Conservation (phyloP, 2,113 vertebrate species). For the Kryptolebias marmoratus region DNA sequence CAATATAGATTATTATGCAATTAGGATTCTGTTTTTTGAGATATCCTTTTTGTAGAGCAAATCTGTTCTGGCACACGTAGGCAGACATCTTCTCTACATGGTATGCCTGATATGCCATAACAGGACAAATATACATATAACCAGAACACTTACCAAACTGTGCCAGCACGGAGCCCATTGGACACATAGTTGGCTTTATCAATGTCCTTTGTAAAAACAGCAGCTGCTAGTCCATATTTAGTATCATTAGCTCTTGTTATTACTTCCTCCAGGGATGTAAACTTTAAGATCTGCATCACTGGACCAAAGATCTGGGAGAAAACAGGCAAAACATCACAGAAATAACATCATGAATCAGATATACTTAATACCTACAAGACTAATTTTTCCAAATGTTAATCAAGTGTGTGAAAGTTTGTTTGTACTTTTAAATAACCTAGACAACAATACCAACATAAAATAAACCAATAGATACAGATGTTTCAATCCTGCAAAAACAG, state of each 20-base stretch:
- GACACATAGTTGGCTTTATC: constrained; percentile 93
- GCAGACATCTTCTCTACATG: no score
- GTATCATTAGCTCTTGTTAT: constrained; percentile 90
- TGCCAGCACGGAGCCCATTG: constrained; percentile 88
- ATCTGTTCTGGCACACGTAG: no score
- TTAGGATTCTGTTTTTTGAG: no score
- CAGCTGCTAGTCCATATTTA: constrained; percentile 91
- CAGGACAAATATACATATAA: no score
- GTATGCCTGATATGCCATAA: no score
- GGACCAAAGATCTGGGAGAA: constrained; percentile 92
- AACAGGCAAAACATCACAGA: background rate
- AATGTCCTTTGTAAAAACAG: constrained; percentile 91
- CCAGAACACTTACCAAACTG: constrained; percentile 85
- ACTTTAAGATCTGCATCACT: constrained; percentile 98
- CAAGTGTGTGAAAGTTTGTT: no score
- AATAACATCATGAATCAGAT: background rate
- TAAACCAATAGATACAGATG: no score
- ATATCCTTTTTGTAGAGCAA: no score
- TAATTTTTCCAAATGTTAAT: no score
- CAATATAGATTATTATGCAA: no score
- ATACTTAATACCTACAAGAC: background rate
- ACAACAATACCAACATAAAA: background rate
- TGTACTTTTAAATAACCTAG: no score
- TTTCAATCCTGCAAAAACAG: no score
- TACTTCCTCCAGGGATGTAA: constrained; percentile 91